A percentile compares a stretch with the other conserved stretches of the same genome.
Conservation (phyloP, 2,888 invertebrate species). For the Teleiodes luculella region DNA sequence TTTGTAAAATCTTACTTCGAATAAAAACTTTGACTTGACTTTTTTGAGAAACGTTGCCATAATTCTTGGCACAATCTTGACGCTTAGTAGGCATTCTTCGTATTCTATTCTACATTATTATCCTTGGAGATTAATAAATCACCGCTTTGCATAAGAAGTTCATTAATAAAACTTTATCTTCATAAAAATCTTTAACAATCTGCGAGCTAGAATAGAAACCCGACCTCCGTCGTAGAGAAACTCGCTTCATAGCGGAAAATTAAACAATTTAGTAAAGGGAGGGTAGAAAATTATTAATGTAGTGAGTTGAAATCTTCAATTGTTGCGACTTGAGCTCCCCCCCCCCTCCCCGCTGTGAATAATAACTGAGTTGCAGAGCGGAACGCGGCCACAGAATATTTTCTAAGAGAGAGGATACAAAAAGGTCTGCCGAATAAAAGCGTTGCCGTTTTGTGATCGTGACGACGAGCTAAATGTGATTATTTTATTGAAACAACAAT, state of each 20-base stretch:
- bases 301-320: slow-evolving; percentile 8
- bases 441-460: no score
- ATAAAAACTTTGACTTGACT: no score
- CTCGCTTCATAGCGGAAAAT: slow-evolving; percentile 8
- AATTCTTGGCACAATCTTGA: no score
- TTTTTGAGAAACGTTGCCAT: no score
- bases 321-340: background rate
- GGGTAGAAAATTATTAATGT: slow-evolving; percentile 5
- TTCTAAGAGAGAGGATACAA: background rate
- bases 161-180: background rate
- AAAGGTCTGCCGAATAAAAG: no score
- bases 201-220: background rate
- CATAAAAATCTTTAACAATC: background rate
- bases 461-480: no score
- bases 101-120: no score
- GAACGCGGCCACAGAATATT: background rate
- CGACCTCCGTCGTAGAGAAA: background rate
- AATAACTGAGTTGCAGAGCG: slow-evolving; percentile 1
- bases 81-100: no score
- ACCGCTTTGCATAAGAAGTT: no score
- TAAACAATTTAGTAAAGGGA: slow-evolving; percentile 7
- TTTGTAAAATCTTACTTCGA: no score
- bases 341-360: background rate
- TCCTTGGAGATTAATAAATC: no score
- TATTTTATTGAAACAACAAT: no score